Evolutionary conservation across 2,888 invertebrate genomes (phyloP).

Genomic region (Clusia tigrina): DNA sequence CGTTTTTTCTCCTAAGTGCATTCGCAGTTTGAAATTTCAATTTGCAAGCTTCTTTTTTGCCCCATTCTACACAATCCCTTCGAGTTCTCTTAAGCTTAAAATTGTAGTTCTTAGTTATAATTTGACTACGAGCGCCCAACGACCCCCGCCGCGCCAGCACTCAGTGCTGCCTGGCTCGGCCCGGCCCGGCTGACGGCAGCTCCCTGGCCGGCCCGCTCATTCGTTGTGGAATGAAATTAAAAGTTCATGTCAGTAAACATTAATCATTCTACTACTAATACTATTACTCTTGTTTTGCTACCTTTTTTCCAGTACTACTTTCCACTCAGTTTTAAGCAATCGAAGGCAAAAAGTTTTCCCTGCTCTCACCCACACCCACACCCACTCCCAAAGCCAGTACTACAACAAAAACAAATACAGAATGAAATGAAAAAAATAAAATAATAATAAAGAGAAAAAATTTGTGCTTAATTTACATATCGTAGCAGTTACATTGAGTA

Average conservation of each 20-base stretch:
- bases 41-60: background rate
- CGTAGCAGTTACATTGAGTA: background rate
- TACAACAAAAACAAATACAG: too few relatives aligned
- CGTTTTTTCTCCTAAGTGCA: too few relatives aligned
- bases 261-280: background rate
- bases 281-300: background rate
- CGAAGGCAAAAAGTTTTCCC: background rate
- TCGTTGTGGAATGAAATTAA: background rate
- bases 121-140: too few relatives aligned
- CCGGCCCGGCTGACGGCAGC: background rate
- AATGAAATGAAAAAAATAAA: background rate
- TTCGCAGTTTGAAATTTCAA: background rate
- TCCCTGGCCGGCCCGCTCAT: background rate
- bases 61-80: too few relatives aligned
- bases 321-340: background rate
- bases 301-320: too few relatives aligned
- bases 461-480: conserved; percentile 8
- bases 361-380: background rate
- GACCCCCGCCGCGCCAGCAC: background rate
- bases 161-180: background rate
- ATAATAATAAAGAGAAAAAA: background rate
- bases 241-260: background rate
- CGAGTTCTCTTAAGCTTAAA: background rate
- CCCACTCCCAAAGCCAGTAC: background rate
- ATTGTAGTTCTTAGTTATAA: background rate